Evolutionary conservation across 2,797 vertebrate species (phyloP).

Genomic region (Sciurus carolinensis): DNA sequence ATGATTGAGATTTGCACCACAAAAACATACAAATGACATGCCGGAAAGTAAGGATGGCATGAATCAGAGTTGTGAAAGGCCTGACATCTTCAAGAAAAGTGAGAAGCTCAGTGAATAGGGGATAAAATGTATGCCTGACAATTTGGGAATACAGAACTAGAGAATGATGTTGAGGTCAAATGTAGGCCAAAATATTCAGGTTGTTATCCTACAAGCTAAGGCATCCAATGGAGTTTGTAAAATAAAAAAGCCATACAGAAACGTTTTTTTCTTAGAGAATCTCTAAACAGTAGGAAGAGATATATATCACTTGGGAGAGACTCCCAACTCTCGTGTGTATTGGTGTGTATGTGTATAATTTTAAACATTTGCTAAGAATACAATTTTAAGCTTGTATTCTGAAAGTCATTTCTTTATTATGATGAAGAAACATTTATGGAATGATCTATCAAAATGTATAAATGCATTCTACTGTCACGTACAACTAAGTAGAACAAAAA

Average conservation of each 20-base stretch:
- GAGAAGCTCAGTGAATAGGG: background rate
- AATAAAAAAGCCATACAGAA: slow-evolving; percentile 2
- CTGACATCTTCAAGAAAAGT: background rate
- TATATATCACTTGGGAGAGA: background rate
- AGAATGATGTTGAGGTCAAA: background rate
- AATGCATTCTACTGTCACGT: no score
- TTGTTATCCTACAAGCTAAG: slow-evolving; percentile 16
- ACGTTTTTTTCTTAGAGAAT: slow-evolving; percentile 23
- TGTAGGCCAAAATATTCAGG: slow-evolving; percentile 7
- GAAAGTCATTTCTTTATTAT: background rate
- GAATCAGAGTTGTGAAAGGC: background rate
- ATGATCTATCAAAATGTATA: no score
- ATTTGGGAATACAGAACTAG: background rate
- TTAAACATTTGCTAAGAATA: slow-evolving; percentile 3
- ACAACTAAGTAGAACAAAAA: no score
- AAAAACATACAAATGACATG: background rate
- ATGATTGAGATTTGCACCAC: background rate
- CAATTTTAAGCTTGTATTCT: background rate
- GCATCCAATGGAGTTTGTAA: background rate
- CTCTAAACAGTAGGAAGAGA: background rate
- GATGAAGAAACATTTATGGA: background rate
- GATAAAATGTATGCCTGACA: background rate
- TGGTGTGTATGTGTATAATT: background rate
- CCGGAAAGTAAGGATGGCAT: background rate
- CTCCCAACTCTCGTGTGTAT: background rate